These are phyloP conservation scores for Tipula confusa DNA, from an alignment of 2,888 invertebrate species.

Conservation along the genomic window DNA sequence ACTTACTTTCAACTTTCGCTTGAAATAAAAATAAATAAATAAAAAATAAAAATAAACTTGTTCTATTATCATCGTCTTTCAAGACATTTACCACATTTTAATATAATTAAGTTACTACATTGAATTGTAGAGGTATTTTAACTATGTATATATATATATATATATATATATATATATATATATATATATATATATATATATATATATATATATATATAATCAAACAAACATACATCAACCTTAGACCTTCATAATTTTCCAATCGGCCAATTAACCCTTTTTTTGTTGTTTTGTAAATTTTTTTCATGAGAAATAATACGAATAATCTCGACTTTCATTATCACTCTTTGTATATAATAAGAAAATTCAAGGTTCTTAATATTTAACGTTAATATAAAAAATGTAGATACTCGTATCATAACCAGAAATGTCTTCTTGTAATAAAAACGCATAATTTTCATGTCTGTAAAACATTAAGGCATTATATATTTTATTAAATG, in stretches of 20 bases:
- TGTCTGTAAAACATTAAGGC: neutral
- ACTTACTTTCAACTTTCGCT: conserved; percentile 20
- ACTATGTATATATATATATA: too few relatives aligned
- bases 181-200: too few relatives aligned
- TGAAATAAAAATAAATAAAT: neutral
- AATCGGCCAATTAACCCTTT: neutral
- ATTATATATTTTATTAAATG: neutral
- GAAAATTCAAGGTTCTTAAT: neutral
- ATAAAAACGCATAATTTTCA: conserved; percentile 9
- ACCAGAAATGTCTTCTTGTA: neutral
- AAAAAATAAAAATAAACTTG: neutral
- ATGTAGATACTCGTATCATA: neutral
- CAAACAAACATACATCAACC: neutral
- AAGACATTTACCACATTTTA: neutral
- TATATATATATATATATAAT: too few relatives aligned
- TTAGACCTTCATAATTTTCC: neutral
- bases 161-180: too few relatives aligned
- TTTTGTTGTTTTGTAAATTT: neutral
- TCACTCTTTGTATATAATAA: neutral
- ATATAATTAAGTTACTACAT: neutral
- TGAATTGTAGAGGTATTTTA: neutral
- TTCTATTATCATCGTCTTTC: neutral
- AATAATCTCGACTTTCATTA: neutral
- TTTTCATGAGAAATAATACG: neutral
- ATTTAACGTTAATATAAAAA: neutral